These are phyloP conservation scores for Eustalomyia histrio DNA, from an alignment of 2,888 invertebrate species.

Conservation along the genomic window DNA sequence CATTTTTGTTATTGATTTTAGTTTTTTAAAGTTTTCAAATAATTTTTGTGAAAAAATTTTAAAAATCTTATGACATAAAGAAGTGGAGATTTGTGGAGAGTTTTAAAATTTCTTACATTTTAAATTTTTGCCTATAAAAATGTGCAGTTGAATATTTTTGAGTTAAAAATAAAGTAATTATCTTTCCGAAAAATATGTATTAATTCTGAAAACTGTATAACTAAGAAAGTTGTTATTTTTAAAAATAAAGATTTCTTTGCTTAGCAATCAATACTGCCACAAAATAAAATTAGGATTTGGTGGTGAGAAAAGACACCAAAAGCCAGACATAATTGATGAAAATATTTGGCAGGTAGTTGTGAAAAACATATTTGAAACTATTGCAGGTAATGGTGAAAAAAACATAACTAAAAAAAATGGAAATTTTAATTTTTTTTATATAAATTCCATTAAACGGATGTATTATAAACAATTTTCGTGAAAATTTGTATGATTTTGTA, in stretches of 20 bases:
- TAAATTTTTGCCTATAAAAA: no score
- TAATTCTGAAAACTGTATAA: no score
- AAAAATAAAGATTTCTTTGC: slow-evolving; percentile 5
- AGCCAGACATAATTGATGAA: not conserved
- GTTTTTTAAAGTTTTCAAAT: not conserved
- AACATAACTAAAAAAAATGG: not conserved
- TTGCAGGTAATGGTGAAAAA: no score
- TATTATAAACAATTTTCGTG: not conserved
- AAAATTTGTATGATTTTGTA: no score
- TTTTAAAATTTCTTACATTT: not conserved
- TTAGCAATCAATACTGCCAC: slow-evolving; percentile 38
- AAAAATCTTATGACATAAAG: not conserved
- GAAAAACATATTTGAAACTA: not conserved
- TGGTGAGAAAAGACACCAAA: slow-evolving; percentile 14
- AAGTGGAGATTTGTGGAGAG: not conserved
- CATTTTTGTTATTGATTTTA: not conserved
- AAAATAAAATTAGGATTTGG: slow-evolving; percentile 27
- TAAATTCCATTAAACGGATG: no score
- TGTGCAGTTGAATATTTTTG: no score
- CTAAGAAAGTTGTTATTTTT: no score
- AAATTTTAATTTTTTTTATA: no score
- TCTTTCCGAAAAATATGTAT: no score
- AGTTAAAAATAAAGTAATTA: no score
- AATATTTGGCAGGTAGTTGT: not conserved
- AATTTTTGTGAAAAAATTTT: not conserved